Base-by-base conservation (phyloP, 2,797 vertebrate genomes). In the Sebastes hopkinsi region DNA sequence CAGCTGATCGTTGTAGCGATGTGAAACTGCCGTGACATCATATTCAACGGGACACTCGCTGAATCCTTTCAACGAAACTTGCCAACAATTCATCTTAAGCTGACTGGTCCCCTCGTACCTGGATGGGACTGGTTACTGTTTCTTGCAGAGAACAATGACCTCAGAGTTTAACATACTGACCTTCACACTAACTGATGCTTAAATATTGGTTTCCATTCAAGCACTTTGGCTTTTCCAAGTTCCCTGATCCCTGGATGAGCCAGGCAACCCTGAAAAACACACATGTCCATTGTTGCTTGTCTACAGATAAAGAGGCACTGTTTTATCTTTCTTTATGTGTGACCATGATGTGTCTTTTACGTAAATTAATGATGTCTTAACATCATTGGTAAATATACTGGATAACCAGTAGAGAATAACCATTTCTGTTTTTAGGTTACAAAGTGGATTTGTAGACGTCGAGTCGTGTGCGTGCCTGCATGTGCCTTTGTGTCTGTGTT, bases 401-500 rank as follows among this genome's bases (percentile, higher is more conserved):
- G 18, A 8, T 4, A 18, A 65, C 9, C 27, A 29, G 5, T 9
- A 16, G 2, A n/a, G 32, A 16, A 46, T 54, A 54, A 54, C 2
- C 2, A n/a, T 54, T 2, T 10, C 1, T 52, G 50, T 52, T 52
- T 52, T 52, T n/a, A n/a, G 50, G 9, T 30, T n/a, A 36, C 6
- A 52, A 61, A 52, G 4, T 42, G 5, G 2, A 32, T 70, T 76
- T 72, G 16, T 23, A 60, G 52, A 56, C 14, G 1, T 22, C 75
- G 8, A 22, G 2, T 11, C 13, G 29, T 74, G 55, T 54, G 30
- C n/a, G 50, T 27, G 6, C 16, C 12, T 67, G 66, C 55, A 4
- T 30, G n/a, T 32, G 13, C 25, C 67, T 82, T 72, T 80, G 72
- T 67, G 72, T 80, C 64, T 81, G 56, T 18, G 38, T 80, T 83